These are phyloP conservation scores for Microctonus aethiopoides DNA, from an alignment of 2,888 invertebrate species.

Conservation along the genomic window DNA sequence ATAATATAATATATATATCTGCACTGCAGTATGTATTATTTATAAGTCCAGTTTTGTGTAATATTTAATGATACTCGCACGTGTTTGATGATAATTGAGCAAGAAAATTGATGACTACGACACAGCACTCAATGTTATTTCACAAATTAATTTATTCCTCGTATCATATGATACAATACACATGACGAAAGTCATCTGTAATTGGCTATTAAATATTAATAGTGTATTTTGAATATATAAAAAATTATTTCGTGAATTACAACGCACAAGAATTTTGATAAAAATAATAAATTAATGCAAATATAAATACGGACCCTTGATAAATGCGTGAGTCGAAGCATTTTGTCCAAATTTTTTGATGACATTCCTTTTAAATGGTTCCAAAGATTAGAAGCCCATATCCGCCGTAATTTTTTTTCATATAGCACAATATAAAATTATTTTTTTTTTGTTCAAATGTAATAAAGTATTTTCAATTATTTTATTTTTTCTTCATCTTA, in stretches of 20 bases:
- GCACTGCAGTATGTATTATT: too few relatives aligned
- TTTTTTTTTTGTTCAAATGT: not conserved
- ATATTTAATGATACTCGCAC: not conserved
- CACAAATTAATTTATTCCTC: not conserved
- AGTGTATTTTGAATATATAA: not conserved
- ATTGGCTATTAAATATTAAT: not conserved
- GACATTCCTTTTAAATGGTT: slow-evolving; percentile 41
- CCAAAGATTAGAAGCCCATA: not conserved
- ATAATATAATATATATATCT: too few relatives aligned
- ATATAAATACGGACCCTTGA: slow-evolving; percentile 55
- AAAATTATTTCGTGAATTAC: not conserved
- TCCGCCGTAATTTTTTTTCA: not conserved
- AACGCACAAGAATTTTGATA: not conserved
- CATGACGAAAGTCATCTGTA: not conserved
- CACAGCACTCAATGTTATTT: not conserved
- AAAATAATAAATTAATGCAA: not conserved
- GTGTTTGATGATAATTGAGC: not conserved
- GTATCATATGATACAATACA: not conserved
- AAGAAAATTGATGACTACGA: not conserved
- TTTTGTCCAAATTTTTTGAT: slow-evolving; percentile 56
- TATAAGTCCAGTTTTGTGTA: not conserved
- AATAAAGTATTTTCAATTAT: not conserved
- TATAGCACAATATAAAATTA: too few relatives aligned
- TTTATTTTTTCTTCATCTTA: not conserved
- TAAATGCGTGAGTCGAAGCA: slow-evolving; percentile 57